Base-by-base conservation (phyloP, 2,797 vertebrate species). In the Microctenopoma steveboyesi region DNA sequence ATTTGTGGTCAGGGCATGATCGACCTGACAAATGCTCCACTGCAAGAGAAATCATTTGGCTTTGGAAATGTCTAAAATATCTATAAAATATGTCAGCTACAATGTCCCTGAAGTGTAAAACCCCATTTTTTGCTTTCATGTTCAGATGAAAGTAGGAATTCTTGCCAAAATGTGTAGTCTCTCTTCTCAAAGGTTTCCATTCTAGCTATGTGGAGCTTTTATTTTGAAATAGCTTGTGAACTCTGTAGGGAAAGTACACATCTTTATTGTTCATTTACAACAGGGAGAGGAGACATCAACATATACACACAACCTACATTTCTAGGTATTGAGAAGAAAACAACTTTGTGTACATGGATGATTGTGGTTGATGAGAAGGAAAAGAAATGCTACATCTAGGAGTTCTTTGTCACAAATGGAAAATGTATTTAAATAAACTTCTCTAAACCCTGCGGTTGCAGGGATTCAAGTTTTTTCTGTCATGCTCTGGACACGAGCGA, bases 51-150 rank as follows among this genome's bases (percentile, higher is more conserved):
- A 81, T 75, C 72, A 68, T 58, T 63, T 39, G 86, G 84, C 83
- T 85, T 84, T 83, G 88, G 84, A 83, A 81, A 79, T 0, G 48
- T 79, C 79, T 40, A 4, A 68, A 54, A 63, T 75, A 59, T 84
- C 81, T 52, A 57, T 78, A 60, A 84, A 82, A 72, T 71, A 86
- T 67, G 76, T 71, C 60, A 69, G 53, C 71, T 51, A 10, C 59
- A 58, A 50, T 55, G 46, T 75, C 67, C 76, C 61, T 57, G 25
- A 81, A 80, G 77, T 69, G 69, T 69, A 76, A 82, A 75, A 62
- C 47, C 40, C 35, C 39, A 16, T 43, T 77, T 75, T 51, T 43
- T 1, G 28, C 78, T 85, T 88, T 88, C 57, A 86, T 82, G 78
- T 85, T 39, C 3, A 68, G 73, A 89, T 88, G 73, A 86, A 85